These are phyloP conservation scores for Boloria euphrosyne DNA, from an alignment of 2,888 invertebrate genomes.

Conservation along the genomic window DNA sequence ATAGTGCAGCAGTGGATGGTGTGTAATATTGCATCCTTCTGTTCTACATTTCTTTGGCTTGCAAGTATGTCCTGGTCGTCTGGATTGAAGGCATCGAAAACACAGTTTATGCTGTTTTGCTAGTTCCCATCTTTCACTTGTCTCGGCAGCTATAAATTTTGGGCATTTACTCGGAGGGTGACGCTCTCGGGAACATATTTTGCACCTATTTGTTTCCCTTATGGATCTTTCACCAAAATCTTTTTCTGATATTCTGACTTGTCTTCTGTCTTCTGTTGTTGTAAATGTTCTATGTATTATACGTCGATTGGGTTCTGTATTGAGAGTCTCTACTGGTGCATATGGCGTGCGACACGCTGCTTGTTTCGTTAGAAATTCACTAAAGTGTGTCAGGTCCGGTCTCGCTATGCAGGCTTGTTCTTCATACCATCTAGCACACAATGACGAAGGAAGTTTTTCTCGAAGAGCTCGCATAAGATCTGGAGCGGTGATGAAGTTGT, in stretches of 20 bases:
- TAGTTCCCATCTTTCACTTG: neutral
- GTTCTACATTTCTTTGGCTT: neutral
- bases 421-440: neutral
- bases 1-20: neutral
- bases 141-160: neutral
- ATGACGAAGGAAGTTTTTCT: neutral
- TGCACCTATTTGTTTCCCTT: neutral
- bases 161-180: neutral
- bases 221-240: neutral
- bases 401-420: too few species aligned
- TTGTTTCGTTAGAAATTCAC: too few species aligned
- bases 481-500: too few species aligned
- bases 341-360: too few species aligned
- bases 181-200: neutral
- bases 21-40: neutral
- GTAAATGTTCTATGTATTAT: neutral
- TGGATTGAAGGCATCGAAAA: neutral
- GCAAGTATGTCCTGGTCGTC: neutral
- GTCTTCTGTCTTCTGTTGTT: neutral
- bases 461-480: constrained; percentile 18
- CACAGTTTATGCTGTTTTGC: neutral
- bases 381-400: too few species aligned
- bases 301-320: neutral
- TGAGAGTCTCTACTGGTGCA: neutral
- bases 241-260: neutral